A percentile compares a stretch with the other conserved stretches of the same genome.
Conservation (phyloP, 2,888 invertebrate genomes). For the Timema cristinae region DNA sequence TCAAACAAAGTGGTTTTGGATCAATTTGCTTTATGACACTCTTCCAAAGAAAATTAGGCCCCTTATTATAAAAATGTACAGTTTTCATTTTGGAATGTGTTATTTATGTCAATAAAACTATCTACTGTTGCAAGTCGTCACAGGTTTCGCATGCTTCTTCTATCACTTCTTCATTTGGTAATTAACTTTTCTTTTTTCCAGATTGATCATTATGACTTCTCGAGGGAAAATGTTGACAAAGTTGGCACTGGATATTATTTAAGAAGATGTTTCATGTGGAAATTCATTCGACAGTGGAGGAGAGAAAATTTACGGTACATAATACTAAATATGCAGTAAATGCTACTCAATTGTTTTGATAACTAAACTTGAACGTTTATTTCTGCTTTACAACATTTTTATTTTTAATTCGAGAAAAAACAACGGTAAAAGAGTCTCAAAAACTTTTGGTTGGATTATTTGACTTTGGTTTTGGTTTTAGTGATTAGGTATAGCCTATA, state of each 20-base stretch:
- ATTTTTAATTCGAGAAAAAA: no score
- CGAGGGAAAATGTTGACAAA: constrained; percentile 2
- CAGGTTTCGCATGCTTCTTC: constrained; percentile 1
- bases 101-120: neutral
- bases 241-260: neutral
- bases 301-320: neutral
- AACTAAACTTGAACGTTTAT: neutral
- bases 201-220: constrained; percentile 4
- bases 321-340: constrained; percentile 3
- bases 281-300: constrained; percentile 3
- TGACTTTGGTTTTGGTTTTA: neutral
- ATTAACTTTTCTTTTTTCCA: neutral
- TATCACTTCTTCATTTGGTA: neutral
- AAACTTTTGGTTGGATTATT: neutral
- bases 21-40: neutral
- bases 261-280: constrained; percentile 7
- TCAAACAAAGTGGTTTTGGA: constrained; percentile 1
- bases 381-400: no score
- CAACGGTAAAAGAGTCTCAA: no score
- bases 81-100: constrained; percentile 7
- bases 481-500: neutral
- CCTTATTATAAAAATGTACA: neutral
- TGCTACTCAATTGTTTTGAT: neutral
- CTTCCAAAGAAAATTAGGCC: neutral
- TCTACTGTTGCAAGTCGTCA: constrained; percentile 9